Evolutionary conservation across 2,113 vertebrate genomes (phyloP).

Genomic region (Ibidorhyncha struthersii): DNA sequence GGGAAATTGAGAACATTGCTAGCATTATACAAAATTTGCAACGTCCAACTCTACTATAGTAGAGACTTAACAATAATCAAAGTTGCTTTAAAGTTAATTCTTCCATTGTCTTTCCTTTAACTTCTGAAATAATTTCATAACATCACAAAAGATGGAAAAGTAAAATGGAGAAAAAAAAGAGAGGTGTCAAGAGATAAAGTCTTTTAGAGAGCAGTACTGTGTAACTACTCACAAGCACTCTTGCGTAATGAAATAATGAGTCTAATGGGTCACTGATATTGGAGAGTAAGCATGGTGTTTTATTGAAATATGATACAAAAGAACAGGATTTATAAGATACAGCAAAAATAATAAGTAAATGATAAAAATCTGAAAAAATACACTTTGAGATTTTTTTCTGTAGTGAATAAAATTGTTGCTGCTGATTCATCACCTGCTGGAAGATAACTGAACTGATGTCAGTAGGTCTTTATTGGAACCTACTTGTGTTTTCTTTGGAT

Average conservation of each 20-base stretch:
- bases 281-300: neutral
- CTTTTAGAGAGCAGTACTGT: neutral
- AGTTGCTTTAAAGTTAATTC: neutral
- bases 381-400: neutral
- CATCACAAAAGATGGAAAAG: neutral
- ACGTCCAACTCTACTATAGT: neutral
- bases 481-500: neutral
- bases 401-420: neutral
- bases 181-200: neutral
- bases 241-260: neutral
- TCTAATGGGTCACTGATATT: fast-evolving
- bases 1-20: neutral
- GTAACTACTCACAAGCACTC: neutral
- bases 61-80: neutral
- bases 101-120: neutral
- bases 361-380: neutral
- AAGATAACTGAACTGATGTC: neutral
- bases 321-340: neutral
- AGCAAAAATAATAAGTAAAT: neutral
- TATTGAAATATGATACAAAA: neutral
- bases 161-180: neutral
- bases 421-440: neutral
- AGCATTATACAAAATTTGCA: neutral
- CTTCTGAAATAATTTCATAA: neutral
- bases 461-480: neutral